Percentiles rank a stretch among this genome's conserved stretches.
Conservation (phyloP, 1,140 invertebrate genomes). For the Lamellibrachia luymesi region DNA sequence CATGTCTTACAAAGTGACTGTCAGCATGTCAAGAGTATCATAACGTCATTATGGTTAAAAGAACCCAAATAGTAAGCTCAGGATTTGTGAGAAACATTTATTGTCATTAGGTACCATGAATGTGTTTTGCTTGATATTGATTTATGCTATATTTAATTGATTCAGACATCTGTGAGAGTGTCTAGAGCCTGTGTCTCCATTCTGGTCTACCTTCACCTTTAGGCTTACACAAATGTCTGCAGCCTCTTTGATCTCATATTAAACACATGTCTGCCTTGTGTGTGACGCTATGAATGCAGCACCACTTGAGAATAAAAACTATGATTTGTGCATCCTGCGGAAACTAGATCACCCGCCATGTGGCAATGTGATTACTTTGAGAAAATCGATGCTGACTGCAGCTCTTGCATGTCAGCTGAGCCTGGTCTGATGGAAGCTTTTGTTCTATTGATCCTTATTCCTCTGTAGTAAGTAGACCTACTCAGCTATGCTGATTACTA, state of each 20-base stretch:
- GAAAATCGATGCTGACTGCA: neutral
- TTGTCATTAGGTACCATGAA: neutral
- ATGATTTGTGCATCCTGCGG: slow-evolving; percentile 3
- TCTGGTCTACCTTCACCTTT: neutral
- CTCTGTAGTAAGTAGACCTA: neutral
- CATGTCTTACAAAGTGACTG: neutral
- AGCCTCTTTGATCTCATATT: neutral
- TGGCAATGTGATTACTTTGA: neutral
- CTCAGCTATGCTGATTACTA: neutral
- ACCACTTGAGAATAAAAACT: neutral
- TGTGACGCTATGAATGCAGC: neutral
- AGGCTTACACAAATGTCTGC: neutral
- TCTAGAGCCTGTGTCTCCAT: neutral
- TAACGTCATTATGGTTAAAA: neutral
- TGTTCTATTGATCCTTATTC: neutral
- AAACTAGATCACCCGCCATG: neutral
- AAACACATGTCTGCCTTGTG: neutral
- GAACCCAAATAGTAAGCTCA: neutral
- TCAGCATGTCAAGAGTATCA: neutral
- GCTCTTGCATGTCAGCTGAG: neutral
- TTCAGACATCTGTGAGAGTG: neutral
- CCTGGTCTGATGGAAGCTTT: neutral
- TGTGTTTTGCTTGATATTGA: neutral
- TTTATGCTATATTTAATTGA: neutral
- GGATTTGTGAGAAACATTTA: neutral